Evolutionary conservation across 2,113 vertebrate species (phyloP).

Genomic region (Tragelaphus strepsiceros): DNA sequence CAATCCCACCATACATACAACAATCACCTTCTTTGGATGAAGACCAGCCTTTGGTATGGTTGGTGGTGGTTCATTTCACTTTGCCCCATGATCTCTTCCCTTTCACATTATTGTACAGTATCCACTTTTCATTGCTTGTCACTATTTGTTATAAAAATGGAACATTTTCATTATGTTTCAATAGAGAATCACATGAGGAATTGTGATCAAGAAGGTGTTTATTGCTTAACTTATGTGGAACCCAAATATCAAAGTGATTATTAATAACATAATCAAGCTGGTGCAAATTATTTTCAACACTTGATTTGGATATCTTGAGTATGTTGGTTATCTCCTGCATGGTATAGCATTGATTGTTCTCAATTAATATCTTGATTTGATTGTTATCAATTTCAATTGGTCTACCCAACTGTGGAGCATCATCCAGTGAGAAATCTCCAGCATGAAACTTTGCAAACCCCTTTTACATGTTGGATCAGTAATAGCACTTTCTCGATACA

Average conservation of each 20-base stretch:
- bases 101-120: neutral
- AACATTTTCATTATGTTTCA: neutral
- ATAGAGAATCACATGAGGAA: neutral
- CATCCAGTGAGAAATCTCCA: neutral
- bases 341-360: neutral
- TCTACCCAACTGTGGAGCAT: neutral
- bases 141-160: neutral
- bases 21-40: neutral
- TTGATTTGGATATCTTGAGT: neutral
- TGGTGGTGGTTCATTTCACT: neutral
- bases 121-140: neutral
- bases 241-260: neutral
- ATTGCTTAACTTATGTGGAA: neutral
- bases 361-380: neutral
- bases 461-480: neutral
- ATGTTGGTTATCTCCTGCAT: neutral
- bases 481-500: neutral
- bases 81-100: neutral
- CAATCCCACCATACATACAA: neutral
- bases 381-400: neutral
- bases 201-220: neutral
- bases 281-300: neutral
- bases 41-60: neutral
- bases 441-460: neutral
- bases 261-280: neutral